Percentiles rank a stretch among this genome's conserved stretches.
phyloP scores from a whole-genome alignment of 2,888 invertebrate genomes.

The Ecdyonurus torrentis region DNA sequence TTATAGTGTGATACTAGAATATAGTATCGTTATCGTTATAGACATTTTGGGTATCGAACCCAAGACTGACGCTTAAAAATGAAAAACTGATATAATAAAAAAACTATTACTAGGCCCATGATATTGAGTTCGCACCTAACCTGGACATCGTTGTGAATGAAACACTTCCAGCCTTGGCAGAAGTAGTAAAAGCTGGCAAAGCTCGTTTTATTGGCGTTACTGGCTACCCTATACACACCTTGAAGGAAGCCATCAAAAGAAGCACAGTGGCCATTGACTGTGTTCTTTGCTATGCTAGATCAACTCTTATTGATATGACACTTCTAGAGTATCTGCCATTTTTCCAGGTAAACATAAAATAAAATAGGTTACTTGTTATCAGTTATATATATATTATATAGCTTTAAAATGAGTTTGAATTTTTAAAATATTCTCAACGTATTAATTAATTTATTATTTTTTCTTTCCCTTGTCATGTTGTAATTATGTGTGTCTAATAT shows the following conservation, averaged over 20 bases:
- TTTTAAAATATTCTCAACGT: too few relatives aligned
- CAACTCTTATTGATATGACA: slow-evolving; percentile 62
- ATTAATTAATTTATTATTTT: too few relatives aligned
- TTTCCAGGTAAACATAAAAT: slow-evolving; percentile 42
- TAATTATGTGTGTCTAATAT: too few relatives aligned
- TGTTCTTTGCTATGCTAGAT: slow-evolving; percentile 61
- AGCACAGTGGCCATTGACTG: slow-evolving; percentile 44
- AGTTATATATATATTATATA: too few relatives aligned
- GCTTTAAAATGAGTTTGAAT: too few relatives aligned
- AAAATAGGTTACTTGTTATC: too few relatives aligned
- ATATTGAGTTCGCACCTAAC: slow-evolving; percentile 70
- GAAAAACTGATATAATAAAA: too few relatives aligned
- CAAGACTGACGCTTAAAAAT: neutral
- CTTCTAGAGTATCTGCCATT: slow-evolving; percentile 53
- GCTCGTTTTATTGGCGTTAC: slow-evolving; percentile 72
- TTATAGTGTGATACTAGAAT: too few relatives aligned
- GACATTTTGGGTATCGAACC: neutral
- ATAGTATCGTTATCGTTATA: too few relatives aligned
- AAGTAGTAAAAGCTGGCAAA: slow-evolving; percentile 45
- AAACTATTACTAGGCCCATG: too few relatives aligned
- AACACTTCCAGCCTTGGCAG: slow-evolving; percentile 66
- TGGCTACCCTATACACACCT: slow-evolving; percentile 60
- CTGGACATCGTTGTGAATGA: slow-evolving; percentile 62
- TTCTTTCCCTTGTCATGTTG: too few relatives aligned
- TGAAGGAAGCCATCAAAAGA: slow-evolving; percentile 55